Base-by-base conservation (phyloP, 1,140 invertebrate species). In the Lepidurus couesii region DNA sequence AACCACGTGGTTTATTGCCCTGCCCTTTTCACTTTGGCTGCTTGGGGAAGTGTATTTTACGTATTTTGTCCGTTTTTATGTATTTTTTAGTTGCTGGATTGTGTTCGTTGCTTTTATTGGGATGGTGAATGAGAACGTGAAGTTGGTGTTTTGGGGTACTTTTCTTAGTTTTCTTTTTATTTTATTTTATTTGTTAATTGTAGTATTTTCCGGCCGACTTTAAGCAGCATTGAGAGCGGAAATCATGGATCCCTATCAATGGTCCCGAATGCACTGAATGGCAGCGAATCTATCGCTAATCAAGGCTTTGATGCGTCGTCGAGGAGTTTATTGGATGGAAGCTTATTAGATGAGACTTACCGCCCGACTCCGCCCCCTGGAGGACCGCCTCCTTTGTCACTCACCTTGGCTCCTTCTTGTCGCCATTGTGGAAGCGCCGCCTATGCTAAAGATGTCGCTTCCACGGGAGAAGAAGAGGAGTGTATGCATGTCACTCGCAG, bases 21-120 rank as follows among this genome's bases (percentile, higher is more conserved):
- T 65, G 53, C 53, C 53, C 53, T 65, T 65, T 65, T 65, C 53
- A 65, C 53, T 65, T 65, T 65, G 53, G 13, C 53, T 65, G 53
- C 53, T 65, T 65, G 53, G 53, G 53, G 21, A 65, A 34, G 34
- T 34, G 34, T 34, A 34, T 34, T 34, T 34, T 34, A 34, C 34
- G 53, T n/a, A 16, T 65, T 16, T 65, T 65, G 53, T 65, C 53
- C 53, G 53, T 13, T 65, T 65, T 9, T 65, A 7, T 65, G 53
- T 65, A 65, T 65, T 65, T 65, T 34, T 47, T 16, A 13, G 13
- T 65, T 7, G 53, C 53, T 16, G 8, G 1, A 4, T 65, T 65
- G 16, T 65, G n/a, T 65, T n/a, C 53, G 21, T 65, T 16, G 53
- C 53, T 65, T 65, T 65, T n/a, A 65, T 65, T 21, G 53, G 53